Conservation (phyloP, 2,888 invertebrate genomes). For the Meteorus cinctellus region DNA sequence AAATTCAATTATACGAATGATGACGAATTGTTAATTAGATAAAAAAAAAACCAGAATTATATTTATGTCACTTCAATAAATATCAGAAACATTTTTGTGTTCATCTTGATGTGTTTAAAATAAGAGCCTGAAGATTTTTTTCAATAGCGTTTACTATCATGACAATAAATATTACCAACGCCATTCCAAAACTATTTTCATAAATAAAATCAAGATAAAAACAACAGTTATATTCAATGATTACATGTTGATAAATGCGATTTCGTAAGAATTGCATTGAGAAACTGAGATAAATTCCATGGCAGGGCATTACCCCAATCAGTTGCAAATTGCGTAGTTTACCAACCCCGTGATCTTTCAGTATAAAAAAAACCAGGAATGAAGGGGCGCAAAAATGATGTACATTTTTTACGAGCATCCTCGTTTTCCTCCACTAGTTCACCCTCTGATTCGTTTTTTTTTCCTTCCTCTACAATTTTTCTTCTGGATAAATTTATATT, state of each 20-base stretch:
- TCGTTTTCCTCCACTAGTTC: neutral
- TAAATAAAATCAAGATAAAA: neutral
- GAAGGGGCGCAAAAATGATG: neutral
- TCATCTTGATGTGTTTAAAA: too few relatives aligned
- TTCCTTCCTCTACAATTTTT: neutral
- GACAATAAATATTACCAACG: neutral
- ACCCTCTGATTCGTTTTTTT: neutral
- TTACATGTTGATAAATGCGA: neutral
- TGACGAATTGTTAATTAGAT: too few relatives aligned
- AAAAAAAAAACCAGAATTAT: too few relatives aligned
- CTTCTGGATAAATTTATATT: neutral
- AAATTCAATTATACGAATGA: too few relatives aligned
- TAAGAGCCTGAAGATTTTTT: too few relatives aligned
- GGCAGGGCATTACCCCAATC: neutral
- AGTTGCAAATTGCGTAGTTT: constrained; percentile 5
- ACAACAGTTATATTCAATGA: neutral
- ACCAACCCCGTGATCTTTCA: neutral
- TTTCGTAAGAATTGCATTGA: neutral
- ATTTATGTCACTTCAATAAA: too few relatives aligned
- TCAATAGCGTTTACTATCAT: too few relatives aligned
- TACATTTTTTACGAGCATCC: neutral
- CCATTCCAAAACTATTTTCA: neutral
- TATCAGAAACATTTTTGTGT: too few relatives aligned
- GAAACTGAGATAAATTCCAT: neutral
- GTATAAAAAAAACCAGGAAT: neutral